phyloP scores from a whole-genome alignment of 2,888 invertebrate genomes.

The Tinea pellionella region DNA sequence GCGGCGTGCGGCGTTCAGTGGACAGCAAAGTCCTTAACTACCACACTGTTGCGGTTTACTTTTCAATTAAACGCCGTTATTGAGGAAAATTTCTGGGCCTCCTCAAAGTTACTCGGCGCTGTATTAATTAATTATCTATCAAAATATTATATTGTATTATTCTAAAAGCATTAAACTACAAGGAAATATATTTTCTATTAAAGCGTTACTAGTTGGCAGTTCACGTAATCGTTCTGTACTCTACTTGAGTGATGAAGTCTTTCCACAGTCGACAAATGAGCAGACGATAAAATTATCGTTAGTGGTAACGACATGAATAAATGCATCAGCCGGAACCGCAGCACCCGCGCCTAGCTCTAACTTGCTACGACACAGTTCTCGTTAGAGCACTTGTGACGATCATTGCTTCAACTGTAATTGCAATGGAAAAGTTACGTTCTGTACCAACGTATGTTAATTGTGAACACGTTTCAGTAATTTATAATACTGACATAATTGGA shows the following conservation, averaged over 20 bases:
- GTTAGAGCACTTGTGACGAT: constrained; percentile 57
- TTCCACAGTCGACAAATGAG: constrained; percentile 66
- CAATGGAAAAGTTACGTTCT: background rate
- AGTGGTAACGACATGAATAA: constrained; percentile 72
- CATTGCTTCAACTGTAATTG: constrained; percentile 18
- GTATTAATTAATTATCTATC: background rate
- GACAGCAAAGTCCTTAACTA: constrained; percentile 49
- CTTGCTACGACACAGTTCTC: constrained; percentile 17
- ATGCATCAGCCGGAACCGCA: constrained; percentile 54
- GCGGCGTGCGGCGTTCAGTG: constrained; percentile 27
- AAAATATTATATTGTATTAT: constrained; percentile 13
- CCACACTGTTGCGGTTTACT: constrained; percentile 42
- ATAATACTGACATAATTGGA: no score
- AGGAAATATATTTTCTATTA: constrained; percentile 7
- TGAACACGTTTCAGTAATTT: background rate
- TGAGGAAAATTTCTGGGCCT: constrained; percentile 41
- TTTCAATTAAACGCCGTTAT: constrained; percentile 54
- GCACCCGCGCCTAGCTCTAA: background rate
- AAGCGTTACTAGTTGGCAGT: background rate
- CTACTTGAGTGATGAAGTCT: background rate
- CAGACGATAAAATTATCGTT: constrained; percentile 72
- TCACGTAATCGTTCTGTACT: background rate
- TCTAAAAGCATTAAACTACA: background rate
- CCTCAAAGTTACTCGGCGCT: constrained; percentile 22
- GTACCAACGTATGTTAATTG: background rate